Conservation (phyloP, 2,888 invertebrate genomes). For the Drosophila neonasuta region DNA sequence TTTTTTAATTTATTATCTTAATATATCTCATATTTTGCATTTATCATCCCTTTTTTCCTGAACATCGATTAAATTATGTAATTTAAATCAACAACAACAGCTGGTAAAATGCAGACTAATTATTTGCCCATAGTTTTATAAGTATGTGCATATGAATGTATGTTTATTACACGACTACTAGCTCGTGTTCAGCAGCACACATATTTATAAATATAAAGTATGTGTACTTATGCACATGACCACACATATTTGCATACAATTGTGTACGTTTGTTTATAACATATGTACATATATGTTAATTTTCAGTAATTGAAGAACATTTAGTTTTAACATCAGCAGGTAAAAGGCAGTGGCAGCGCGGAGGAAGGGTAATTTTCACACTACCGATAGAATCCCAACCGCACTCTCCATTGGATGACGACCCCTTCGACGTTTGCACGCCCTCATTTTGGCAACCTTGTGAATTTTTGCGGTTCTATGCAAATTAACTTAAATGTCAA, state of each 20-base stretch:
- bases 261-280: constrained; percentile 6
- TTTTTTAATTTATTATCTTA: too few species aligned
- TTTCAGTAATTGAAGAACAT: constrained; percentile 59
- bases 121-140: constrained; percentile 12
- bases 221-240: neutral
- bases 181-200: neutral
- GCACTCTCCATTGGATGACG: neutral
- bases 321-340: neutral
- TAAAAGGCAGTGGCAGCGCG: neutral
- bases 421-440: neutral
- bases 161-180: neutral
- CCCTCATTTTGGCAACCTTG: constrained; percentile 16
- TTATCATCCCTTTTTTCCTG: neutral
- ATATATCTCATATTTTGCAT: neutral
- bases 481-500: constrained; percentile 77
- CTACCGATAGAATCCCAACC: neutral
- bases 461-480: constrained; percentile 69
- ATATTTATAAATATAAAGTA: neutral
- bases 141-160: neutral
- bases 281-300: constrained; percentile 49
- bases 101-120: neutral
- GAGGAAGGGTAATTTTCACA: neutral
- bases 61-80: neutral
- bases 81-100: neutral
- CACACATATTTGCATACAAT: constrained; percentile 20